Evolutionary conservation across 2,113 vertebrate genomes (phyloP).

Genomic region (Sinocyclocheilus anophthalmus): DNA sequence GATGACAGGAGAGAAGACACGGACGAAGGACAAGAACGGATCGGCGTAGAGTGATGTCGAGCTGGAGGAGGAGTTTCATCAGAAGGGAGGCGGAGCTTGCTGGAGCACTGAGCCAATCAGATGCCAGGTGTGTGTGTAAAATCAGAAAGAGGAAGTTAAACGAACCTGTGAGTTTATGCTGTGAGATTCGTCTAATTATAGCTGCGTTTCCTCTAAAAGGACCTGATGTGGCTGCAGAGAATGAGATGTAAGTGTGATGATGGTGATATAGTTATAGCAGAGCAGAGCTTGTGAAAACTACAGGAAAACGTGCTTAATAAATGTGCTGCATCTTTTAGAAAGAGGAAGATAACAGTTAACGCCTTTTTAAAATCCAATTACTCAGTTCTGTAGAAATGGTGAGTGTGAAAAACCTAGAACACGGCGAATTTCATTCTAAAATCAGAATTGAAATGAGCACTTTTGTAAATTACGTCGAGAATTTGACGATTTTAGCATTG

Average conservation of each 20-base stretch:
- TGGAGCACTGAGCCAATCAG: slow-evolving; percentile 82
- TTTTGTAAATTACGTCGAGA: too few relatives aligned
- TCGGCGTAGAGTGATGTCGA: slow-evolving; percentile 85
- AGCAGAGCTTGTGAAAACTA: background rate
- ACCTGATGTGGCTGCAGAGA: background rate
- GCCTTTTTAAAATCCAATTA: too few relatives aligned
- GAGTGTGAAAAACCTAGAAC: too few relatives aligned
- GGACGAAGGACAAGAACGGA: slow-evolving; percentile 93
- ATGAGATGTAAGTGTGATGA: too few relatives aligned
- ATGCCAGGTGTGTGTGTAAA: slow-evolving; percentile 76
- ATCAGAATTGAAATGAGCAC: too few relatives aligned
- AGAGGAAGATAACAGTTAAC: background rate
- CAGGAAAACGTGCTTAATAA: background rate
- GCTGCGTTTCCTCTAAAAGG: background rate
- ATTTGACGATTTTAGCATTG: background rate
- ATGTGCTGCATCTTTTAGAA: background rate
- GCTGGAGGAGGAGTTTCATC: slow-evolving; percentile 95
- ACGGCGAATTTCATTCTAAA: too few relatives aligned
- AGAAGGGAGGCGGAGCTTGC: slow-evolving; percentile 90
- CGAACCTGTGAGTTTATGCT: background rate
- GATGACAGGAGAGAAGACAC: slow-evolving; percentile 84
- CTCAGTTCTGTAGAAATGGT: too few relatives aligned
- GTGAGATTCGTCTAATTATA: background rate
- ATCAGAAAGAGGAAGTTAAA: background rate
- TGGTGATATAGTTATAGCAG: background rate